A percentile compares a stretch with the other conserved stretches of the same genome.
These are phyloP conservation scores for Ascaphus truei DNA, from an alignment of 2,113 vertebrate species.

Conservation along the genomic window DNA sequence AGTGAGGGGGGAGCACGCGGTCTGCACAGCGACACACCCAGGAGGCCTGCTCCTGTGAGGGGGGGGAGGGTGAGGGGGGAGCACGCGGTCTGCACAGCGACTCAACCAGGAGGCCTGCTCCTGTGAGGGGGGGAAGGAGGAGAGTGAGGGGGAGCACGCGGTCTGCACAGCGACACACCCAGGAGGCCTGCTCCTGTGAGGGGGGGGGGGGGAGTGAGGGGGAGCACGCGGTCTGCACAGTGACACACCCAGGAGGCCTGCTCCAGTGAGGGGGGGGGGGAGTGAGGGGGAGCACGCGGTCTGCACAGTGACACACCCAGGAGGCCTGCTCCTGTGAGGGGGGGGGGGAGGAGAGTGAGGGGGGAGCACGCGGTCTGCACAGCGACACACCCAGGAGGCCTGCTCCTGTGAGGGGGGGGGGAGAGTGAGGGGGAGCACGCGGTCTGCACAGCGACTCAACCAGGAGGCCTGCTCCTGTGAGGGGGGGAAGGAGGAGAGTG, in stretches of 20 bases:
- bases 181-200: too few relatives aligned
- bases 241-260: too few relatives aligned
- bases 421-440: constrained; percentile 52
- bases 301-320: constrained; percentile 89
- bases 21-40: too few relatives aligned
- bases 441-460: constrained; percentile 83
- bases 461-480: constrained; percentile 83
- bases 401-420: constrained; percentile 68
- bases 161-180: background rate
- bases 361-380: constrained; percentile 79
- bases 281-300: constrained; percentile 76
- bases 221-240: too few relatives aligned
- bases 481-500: background rate
- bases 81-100: constrained; percentile 75
- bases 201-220: too few relatives aligned
- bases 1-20: too few relatives aligned
- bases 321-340: constrained; percentile 81
- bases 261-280: too few relatives aligned
- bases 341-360: too few relatives aligned
- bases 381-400: constrained; percentile 91
- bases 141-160: background rate
- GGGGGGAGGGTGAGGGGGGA: constrained; percentile 41
- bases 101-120: constrained; percentile 89
- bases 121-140: constrained; percentile 43
- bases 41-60: too few relatives aligned